phyloP scores from a whole-genome alignment of 2,888 invertebrate genomes.

The Platerodrilus igneus region DNA sequence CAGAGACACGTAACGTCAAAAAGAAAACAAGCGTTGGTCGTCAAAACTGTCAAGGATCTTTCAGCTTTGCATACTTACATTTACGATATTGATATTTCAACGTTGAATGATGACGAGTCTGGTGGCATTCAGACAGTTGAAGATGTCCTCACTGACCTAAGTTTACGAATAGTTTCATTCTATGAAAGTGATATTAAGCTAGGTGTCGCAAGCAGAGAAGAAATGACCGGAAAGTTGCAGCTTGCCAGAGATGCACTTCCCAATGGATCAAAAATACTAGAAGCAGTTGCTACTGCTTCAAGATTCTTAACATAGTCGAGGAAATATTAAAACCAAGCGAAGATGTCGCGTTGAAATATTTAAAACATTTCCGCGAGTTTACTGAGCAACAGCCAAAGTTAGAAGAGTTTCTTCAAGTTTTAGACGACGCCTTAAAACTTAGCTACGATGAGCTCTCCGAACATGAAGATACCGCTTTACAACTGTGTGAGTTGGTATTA shows the following conservation, averaged over 20 bases:
- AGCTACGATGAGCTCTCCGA: neutral
- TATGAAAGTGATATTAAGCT: neutral
- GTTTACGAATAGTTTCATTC: conserved; percentile 7
- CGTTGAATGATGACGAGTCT: conserved; percentile 10
- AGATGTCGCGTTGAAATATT: too few species aligned
- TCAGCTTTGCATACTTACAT: conserved; percentile 13
- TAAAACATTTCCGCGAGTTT: too few species aligned
- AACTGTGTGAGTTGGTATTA: neutral
- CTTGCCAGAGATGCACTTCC: neutral
- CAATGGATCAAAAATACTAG: conserved; percentile 3
- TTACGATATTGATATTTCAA: conserved; percentile 8
- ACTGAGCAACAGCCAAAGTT: neutral
- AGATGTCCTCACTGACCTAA: conserved; percentile 13
- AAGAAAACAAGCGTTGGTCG: conserved; percentile 10
- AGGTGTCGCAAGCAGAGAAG: neutral
- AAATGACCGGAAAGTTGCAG: conserved; percentile 5
- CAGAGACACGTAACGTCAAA: conserved; percentile 12
- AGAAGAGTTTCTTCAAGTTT: neutral
- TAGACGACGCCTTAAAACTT: neutral
- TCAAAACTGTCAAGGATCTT: conserved; percentile 15
- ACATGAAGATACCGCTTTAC: neutral
- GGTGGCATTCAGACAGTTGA: conserved; percentile 11
- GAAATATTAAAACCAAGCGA: neutral
- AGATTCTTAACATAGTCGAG: conserved; percentile 2
- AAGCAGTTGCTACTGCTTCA: neutral